A percentile compares a stretch with the other conserved stretches of the same genome.
Conservation (phyloP, 2,113 vertebrate genomes). For the Barnardius zonarius region DNA sequence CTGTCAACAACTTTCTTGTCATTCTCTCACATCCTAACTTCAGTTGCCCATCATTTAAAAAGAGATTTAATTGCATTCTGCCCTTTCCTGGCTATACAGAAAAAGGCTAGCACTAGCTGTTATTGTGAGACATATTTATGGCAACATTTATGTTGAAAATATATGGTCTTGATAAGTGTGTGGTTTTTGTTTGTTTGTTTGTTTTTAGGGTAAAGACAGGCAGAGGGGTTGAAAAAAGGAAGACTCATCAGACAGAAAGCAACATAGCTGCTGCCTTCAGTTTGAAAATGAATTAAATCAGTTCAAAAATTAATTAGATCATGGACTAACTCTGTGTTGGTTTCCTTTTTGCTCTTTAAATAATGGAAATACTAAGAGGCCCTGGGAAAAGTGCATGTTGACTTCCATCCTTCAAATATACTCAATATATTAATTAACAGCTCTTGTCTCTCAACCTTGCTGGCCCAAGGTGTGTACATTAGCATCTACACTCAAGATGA, state of each 20-base stretch:
- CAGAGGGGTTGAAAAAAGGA: background rate
- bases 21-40: background rate
- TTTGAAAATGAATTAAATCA: background rate
- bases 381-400: background rate
- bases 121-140: background rate
- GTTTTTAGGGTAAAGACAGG: background rate
- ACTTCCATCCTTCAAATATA: background rate
- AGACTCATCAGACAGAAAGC: background rate
- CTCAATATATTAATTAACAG: background rate
- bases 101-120: background rate
- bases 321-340: background rate
- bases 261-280: background rate
- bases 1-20: background rate
- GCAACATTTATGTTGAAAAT: conserved; percentile 16
- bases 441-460: background rate
- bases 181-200: background rate
- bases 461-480: background rate
- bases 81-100: background rate
- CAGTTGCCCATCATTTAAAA: background rate
- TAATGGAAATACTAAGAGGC: background rate
- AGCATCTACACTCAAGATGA: background rate
- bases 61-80: background rate
- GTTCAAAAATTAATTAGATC: background rate
- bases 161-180: background rate
- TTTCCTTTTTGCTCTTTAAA: background rate